These are phyloP conservation scores for Australoheros facetus DNA, from an alignment of 2,797 vertebrate genomes.

Conservation along the genomic window DNA sequence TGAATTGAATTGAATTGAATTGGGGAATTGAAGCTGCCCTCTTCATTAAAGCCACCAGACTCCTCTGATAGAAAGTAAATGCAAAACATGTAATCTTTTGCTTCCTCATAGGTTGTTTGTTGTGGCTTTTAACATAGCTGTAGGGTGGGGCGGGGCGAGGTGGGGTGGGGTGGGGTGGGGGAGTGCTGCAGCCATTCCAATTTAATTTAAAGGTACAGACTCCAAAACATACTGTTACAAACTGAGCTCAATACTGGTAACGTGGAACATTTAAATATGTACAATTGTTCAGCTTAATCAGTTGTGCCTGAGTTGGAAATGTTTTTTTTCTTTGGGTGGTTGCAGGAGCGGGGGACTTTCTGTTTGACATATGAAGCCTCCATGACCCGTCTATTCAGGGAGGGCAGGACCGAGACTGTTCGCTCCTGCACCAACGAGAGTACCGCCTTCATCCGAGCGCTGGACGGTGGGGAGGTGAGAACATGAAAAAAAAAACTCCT, in stretches of 20 bases:
- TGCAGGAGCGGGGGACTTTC: conserved; percentile 85
- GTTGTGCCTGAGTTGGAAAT: not conserved
- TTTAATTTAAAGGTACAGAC: not conserved
- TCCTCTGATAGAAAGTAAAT: too few relatives aligned
- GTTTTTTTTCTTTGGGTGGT: not conserved
- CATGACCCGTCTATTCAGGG: conserved; percentile 91
- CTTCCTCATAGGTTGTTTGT: too few relatives aligned
- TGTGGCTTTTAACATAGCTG: too few relatives aligned
- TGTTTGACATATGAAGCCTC: conserved; percentile 90
- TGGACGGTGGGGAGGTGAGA: conserved; percentile 80
- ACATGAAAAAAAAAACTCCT: not conserved
- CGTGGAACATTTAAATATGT: not conserved
- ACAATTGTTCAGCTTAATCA: not conserved
- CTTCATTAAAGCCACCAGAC: too few relatives aligned
- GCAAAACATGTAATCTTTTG: too few relatives aligned
- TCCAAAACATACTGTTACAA: not conserved
- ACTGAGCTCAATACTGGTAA: too few relatives aligned
- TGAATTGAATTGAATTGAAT: too few relatives aligned
- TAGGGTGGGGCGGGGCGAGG: too few relatives aligned
- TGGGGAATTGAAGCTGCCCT: too few relatives aligned
- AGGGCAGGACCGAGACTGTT: conserved; percentile 91
- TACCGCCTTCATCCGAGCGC: conserved; percentile 83
- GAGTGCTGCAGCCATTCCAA: not conserved
- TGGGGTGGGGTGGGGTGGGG: too few relatives aligned
- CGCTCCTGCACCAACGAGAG: conserved; percentile 86